Conservation (phyloP, 2,797 vertebrate genomes). For the Tenualosa thibaudeaui region DNA sequence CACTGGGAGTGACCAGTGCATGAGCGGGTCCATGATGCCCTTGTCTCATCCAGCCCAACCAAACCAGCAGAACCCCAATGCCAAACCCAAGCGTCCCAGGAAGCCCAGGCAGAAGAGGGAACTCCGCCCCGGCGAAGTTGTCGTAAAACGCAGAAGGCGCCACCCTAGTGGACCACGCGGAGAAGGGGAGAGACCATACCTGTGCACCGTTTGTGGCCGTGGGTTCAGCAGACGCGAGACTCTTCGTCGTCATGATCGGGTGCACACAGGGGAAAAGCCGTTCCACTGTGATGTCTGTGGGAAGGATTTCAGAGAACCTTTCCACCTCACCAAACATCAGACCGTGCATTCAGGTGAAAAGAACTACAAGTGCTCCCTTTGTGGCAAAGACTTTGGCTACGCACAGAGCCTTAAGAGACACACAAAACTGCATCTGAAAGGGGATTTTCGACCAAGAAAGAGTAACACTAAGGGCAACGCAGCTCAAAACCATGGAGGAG, state of each 20-base stretch:
- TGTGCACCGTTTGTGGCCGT: constrained; percentile 82
- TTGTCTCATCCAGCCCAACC: constrained; percentile 71
- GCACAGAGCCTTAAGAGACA: constrained; percentile 92
- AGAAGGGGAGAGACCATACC: constrained; percentile 75
- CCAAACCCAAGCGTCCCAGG: constrained; percentile 67
- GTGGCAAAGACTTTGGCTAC: constrained; percentile 92
- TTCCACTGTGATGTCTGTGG: constrained; percentile 90
- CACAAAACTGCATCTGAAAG: constrained; percentile 84
- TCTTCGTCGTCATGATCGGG: constrained; percentile 86
- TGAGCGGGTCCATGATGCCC: constrained; percentile 76
- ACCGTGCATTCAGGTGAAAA: constrained; percentile 91
- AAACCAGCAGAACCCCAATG: constrained; percentile 56
- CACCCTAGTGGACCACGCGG: constrained; percentile 61
- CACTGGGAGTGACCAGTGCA: constrained; percentile 47
- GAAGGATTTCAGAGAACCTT: constrained; percentile 90
- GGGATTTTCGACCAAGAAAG: constrained; percentile 71
- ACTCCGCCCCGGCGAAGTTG: constrained; percentile 41
- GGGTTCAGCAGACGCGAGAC: constrained; percentile 89
- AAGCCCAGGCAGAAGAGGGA: constrained; percentile 75
- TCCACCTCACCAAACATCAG: constrained; percentile 93
- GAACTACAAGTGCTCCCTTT: constrained; percentile 91
- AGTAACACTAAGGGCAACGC: constrained; percentile 64
- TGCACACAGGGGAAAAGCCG: constrained; percentile 92
- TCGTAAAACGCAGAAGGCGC: constrained; percentile 68
- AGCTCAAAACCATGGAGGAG: constrained; percentile 57